phyloP scores from a whole-genome alignment of 2,888 invertebrate species.

The Tenthredo distinguenda region DNA sequence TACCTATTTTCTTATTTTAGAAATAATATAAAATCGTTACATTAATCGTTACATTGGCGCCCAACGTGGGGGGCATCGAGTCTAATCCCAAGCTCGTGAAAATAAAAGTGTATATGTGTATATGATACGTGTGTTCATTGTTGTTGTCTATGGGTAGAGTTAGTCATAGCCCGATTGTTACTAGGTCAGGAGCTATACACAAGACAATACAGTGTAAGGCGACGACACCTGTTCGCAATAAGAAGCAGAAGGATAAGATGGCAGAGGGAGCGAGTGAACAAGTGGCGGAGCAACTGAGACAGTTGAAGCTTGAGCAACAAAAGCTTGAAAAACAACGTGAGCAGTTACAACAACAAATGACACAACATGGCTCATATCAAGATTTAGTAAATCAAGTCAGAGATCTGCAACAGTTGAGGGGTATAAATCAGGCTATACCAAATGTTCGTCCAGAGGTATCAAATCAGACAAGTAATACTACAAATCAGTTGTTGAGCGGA shows the following conservation, averaged over 20 bases:
- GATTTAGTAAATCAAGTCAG: neutral
- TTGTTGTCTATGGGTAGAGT: neutral
- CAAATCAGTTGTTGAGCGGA: conserved; percentile 9
- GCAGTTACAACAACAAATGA: neutral
- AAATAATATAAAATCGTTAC: no score
- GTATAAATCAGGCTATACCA: neutral
- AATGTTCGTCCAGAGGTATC: neutral
- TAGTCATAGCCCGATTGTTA: neutral
- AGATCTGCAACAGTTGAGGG: neutral
- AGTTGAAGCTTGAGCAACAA: neutral
- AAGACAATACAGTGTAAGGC: neutral
- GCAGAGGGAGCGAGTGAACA: neutral
- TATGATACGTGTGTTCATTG: neutral
- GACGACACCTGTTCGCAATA: neutral
- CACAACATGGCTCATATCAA: neutral
- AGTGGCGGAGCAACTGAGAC: neutral
- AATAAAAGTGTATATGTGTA: no score
- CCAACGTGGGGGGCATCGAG: no score
- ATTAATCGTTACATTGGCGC: no score
- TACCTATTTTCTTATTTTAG: no score
- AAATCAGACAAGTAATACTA: neutral
- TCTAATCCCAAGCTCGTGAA: no score
- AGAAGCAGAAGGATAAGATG: neutral
- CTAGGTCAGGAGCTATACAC: neutral
- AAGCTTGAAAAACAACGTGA: neutral